Evolutionary conservation across 2,888 invertebrate genomes (phyloP), one percentile per base, ranked within the genome.

Genomic region (Trimorus sp.): DNA sequence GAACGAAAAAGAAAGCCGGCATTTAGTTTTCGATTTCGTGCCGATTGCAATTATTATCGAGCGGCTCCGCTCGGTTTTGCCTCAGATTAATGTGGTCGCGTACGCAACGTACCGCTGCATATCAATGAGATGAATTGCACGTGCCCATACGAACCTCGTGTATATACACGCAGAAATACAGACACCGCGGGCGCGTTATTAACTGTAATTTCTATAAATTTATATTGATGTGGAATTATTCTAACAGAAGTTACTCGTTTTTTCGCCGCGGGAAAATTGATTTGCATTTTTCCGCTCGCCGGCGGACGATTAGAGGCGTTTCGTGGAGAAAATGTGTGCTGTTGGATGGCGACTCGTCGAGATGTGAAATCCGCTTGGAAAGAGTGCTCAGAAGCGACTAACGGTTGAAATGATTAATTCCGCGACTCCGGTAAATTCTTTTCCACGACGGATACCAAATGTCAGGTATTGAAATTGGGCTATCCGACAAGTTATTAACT

Each of bases 161-260:
- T 26, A 26, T 4, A 4, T 26, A 26, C 4, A 26, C n/a, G n/a
- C 26, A 26, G 26, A 26, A 26, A 26, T 26, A 26, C 26, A 26
- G 1, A 26, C 26, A 26, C 26, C 42, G 38, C n/a, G 16, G 45
- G 26, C 45, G 60, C 40, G 59, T 45, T 48, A 56, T 68, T 68
- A 68, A 69, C n/a, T 56, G 51, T 69, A 56, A 68, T 68, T 68
- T 56, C 37, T 58, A 48, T 68, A 68, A 36, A 40, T 69, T 69
- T 59, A 59, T 40, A 69, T 48, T 15, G n/a, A 40, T 42, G 49
- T 70, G 51, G n/a, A 59, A 70, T 59, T 59, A 70, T 70, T 59
- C 16, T 68, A 56, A 59, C 38, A 40, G 70, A 60, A 60, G 51
- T 69, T n/a, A 14, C 15, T 53, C n/a, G 45, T 58, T 68, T 60